Evolutionary conservation across 2,888 invertebrate species (phyloP).

Genomic region (Euzetes globulus): DNA sequence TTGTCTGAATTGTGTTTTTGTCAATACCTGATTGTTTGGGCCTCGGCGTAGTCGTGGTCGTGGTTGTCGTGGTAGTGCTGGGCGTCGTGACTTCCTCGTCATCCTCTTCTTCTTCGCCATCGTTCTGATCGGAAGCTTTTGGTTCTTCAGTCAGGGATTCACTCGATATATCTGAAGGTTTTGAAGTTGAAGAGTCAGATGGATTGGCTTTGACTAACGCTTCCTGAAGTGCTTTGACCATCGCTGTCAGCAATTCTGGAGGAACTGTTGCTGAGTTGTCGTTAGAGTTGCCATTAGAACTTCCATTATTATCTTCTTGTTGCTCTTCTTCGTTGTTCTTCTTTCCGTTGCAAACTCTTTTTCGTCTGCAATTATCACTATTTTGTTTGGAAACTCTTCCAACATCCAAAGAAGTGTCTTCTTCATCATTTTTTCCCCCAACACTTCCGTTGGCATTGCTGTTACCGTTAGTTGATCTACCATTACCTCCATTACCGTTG

Average conservation of each 20-base stretch:
- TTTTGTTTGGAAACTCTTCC: neutral
- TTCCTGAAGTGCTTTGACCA: constrained; percentile 33
- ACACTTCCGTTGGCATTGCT: neutral
- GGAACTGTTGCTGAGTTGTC: constrained; percentile 18
- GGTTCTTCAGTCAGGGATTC: neutral
- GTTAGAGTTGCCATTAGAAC: neutral
- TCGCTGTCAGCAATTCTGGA: constrained; percentile 31
- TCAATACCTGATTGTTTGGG: neutral
- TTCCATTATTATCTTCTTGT: too few relatives aligned
- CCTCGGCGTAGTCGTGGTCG: neutral
- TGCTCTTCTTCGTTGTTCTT: neutral
- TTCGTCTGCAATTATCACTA: neutral
- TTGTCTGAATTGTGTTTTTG: constrained; percentile 8
- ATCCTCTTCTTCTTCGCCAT: neutral
- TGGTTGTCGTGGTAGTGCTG: neutral
- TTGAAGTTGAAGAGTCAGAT: neutral
- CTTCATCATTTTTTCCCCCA: too few relatives aligned
- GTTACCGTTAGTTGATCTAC: neutral
- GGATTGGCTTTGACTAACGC: constrained; percentile 26
- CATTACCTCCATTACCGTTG: neutral
- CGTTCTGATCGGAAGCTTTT: neutral
- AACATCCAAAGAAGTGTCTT: neutral
- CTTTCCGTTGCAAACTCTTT: neutral
- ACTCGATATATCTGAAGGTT: neutral
- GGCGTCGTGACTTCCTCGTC: neutral